These are phyloP conservation scores for Aphis gossypii DNA, from an alignment of 1,140 invertebrate species.

Conservation along the genomic window DNA sequence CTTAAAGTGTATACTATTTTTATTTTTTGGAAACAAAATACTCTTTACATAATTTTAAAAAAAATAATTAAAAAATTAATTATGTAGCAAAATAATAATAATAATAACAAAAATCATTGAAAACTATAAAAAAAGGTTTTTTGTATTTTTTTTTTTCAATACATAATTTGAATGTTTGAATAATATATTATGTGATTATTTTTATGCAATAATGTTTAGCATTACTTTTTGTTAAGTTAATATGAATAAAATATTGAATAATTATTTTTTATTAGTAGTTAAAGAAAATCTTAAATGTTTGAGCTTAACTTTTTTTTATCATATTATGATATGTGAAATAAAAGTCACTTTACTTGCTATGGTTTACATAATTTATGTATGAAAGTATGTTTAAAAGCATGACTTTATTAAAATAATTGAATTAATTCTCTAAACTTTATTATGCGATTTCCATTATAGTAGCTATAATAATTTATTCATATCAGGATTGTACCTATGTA, in stretches of 20 bases:
- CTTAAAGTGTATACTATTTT: no score
- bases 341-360: not conserved
- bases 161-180: no score
- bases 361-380: not conserved
- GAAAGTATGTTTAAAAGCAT: not conserved
- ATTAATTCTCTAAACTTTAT: conserved; percentile 3
- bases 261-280: not conserved
- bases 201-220: not conserved
- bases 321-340: not conserved
- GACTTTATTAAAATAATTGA: not conserved
- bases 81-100: no score
- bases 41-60: no score
- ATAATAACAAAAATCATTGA: no score
- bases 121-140: no score
- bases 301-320: not conserved
- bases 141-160: no score
- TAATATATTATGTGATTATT: no score
- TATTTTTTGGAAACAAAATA: no score
- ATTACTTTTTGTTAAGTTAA: not conserved
- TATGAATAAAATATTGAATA: not conserved
- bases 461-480: not conserved
- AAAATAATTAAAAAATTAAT: no score
- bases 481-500: not conserved
- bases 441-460: not conserved
- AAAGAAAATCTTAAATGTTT: not conserved